Evolutionary conservation across 2,888 invertebrate genomes (phyloP).

Genomic region (Sinohyriopsis cumingii): DNA sequence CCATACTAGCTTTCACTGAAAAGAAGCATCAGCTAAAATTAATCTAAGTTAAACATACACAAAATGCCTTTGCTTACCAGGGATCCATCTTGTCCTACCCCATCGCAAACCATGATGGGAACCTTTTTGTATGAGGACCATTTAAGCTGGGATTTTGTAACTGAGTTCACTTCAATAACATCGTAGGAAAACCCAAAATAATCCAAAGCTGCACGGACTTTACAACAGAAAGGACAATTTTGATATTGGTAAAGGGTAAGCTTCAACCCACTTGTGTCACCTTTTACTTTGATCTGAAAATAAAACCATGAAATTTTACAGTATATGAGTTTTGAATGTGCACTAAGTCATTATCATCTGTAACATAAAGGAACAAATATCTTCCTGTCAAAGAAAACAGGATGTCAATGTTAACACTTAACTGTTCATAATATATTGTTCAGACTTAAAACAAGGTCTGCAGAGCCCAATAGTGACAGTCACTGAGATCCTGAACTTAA

Average conservation of each 20-base stretch:
- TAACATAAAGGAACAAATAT: no score
- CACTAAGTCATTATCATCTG: no score
- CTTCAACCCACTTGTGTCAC: constrained; percentile 73
- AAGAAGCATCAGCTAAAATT: no score
- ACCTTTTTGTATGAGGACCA: constrained; percentile 97
- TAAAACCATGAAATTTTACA: constrained; percentile 4
- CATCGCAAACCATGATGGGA: constrained; percentile 87
- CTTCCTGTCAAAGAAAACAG: no score
- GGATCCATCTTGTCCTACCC: constrained; percentile 65
- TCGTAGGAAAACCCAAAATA: constrained; percentile 94
- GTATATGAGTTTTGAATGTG: background rate
- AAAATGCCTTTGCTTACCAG: constrained; percentile 50
- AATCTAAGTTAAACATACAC: no score
- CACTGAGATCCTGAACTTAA: no score
- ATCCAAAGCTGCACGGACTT: constrained; percentile 81
- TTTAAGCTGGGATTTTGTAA: constrained; percentile 89
- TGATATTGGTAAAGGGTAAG: constrained; percentile 95
- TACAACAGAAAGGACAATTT: constrained; percentile 98
- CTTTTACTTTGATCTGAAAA: constrained; percentile 38
- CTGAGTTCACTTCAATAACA: constrained; percentile 97
- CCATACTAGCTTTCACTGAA: no score
- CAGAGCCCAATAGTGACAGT: no score
- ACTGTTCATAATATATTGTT: no score
- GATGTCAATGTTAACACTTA: no score
- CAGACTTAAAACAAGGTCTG: no score